phyloP scores from a whole-genome alignment of 2,888 invertebrate species.

The Acleris cristana region DNA sequence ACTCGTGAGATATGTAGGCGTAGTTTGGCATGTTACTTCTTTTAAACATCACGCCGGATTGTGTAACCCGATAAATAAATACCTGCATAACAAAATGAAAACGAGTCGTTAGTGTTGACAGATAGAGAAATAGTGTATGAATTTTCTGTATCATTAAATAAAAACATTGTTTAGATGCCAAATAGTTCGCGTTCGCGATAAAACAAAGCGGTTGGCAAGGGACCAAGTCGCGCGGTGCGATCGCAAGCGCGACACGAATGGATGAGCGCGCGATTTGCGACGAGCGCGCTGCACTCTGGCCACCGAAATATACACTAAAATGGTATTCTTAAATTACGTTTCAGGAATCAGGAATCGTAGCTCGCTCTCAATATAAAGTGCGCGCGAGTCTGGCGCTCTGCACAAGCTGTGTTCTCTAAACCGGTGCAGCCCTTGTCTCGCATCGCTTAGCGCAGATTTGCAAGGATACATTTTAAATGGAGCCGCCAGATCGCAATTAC shows the following conservation, averaged over 20 bases:
- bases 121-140: conserved; percentile 69
- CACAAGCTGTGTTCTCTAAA: too few relatives aligned
- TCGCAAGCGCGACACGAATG: conserved; percentile 66
- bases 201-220: conserved; percentile 79
- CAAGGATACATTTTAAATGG: conserved; percentile 79
- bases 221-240: conserved; percentile 66
- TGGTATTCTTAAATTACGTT: conserved; percentile 13
- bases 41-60: conserved; percentile 24
- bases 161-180: conserved; percentile 79
- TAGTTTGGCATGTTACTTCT: conserved; percentile 14
- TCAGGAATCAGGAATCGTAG: neutral
- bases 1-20: conserved; percentile 17
- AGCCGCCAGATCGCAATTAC: conserved; percentile 79
- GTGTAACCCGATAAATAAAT: conserved; percentile 42
- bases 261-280: conserved; percentile 70
- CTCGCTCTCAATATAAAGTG: neutral
- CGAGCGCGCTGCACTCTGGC: conserved; percentile 48
- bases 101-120: conserved; percentile 59
- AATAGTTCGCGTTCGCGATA: conserved; percentile 76
- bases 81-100: conserved; percentile 36
- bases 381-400: neutral
- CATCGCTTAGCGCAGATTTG: conserved; percentile 70
- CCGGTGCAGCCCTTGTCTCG: conserved; percentile 33
- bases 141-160: conserved; percentile 77
- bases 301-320: conserved; percentile 25